These are phyloP conservation scores for Drosophila neotestacea DNA, from an alignment of 2,888 invertebrate genomes.

Conservation along the genomic window DNA sequence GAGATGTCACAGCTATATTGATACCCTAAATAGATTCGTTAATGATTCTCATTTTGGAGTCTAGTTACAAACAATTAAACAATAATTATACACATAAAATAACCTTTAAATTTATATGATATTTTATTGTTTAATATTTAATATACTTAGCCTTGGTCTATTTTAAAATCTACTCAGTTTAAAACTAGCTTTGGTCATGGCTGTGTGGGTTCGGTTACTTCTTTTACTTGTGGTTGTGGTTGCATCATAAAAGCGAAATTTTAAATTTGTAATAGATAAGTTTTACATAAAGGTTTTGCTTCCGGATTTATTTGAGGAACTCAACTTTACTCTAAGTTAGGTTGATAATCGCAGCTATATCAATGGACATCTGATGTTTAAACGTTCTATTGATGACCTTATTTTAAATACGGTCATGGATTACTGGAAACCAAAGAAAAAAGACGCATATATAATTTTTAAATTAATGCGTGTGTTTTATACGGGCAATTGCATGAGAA, in stretches of 20 bases:
- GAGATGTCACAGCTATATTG: background rate
- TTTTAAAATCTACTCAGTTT: background rate
- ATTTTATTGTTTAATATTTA: background rate
- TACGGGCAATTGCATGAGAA: slow-evolving; percentile 1
- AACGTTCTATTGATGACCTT: slow-evolving; percentile 1
- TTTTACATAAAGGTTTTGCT: slow-evolving; percentile 14
- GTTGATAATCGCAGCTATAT: slow-evolving; percentile 34
- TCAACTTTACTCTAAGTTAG: slow-evolving; percentile 11
- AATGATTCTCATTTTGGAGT: background rate
- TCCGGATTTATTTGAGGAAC: slow-evolving; percentile 9
- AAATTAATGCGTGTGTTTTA: slow-evolving; percentile 12
- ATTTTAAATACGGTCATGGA: slow-evolving; percentile 8
- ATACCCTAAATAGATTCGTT: background rate
- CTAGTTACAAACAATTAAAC: background rate
- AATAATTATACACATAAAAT: background rate
- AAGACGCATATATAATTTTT: slow-evolving; percentile 7
- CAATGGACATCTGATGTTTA: slow-evolving; percentile 22
- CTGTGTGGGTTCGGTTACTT: background rate
- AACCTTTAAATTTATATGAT: background rate
- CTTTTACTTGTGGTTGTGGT: background rate
- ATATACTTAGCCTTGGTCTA: background rate
- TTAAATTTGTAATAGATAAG: slow-evolving; percentile 16
- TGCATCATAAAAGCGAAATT: slow-evolving; percentile 13
- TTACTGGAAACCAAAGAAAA: background rate
- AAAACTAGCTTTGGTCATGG: background rate